These are phyloP conservation scores for Aegotheles bennettii DNA, from an alignment of 2,113 vertebrate species.

Conservation along the genomic window DNA sequence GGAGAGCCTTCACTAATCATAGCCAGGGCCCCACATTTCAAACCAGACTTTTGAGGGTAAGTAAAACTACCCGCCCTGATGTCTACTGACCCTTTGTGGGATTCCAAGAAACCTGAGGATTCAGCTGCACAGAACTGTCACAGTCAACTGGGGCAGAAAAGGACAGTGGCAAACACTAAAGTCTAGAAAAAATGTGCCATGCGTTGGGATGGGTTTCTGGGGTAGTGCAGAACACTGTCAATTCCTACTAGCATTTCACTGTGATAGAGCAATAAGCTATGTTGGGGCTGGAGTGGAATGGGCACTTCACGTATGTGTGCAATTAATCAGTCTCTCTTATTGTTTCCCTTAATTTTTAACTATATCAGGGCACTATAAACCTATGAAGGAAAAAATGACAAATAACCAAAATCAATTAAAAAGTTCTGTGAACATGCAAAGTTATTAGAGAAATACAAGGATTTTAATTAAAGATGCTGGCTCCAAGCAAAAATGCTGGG, in stretches of 20 bases:
- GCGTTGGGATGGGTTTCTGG: neutral
- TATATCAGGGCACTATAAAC: slow-evolving; percentile 19
- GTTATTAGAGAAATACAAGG: slow-evolving; percentile 70
- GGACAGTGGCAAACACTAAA: neutral
- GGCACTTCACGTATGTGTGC: neutral
- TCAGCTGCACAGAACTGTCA: neutral
- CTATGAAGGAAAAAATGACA: slow-evolving; percentile 20
- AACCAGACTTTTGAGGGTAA: neutral
- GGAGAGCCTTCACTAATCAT: neutral
- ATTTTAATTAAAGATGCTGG: slow-evolving; percentile 74
- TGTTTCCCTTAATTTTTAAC: slow-evolving; percentile 50
- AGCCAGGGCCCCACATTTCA: neutral
- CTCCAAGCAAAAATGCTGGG: slow-evolving; percentile 41
- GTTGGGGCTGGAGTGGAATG: neutral
- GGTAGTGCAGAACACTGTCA: neutral
- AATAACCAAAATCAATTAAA: slow-evolving; percentile 72
- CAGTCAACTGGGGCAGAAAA: neutral
- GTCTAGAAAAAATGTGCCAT: neutral
- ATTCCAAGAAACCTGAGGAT: neutral
- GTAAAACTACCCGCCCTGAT: neutral
- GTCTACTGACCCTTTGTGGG: neutral
- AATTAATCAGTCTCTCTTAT: slow-evolving; percentile 24
- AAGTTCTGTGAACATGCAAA: slow-evolving; percentile 50
- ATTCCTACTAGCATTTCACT: neutral
- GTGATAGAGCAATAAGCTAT: neutral